Evolutionary conservation across 2,888 invertebrate genomes (phyloP).

Genomic region (Tiphia femorata): DNA sequence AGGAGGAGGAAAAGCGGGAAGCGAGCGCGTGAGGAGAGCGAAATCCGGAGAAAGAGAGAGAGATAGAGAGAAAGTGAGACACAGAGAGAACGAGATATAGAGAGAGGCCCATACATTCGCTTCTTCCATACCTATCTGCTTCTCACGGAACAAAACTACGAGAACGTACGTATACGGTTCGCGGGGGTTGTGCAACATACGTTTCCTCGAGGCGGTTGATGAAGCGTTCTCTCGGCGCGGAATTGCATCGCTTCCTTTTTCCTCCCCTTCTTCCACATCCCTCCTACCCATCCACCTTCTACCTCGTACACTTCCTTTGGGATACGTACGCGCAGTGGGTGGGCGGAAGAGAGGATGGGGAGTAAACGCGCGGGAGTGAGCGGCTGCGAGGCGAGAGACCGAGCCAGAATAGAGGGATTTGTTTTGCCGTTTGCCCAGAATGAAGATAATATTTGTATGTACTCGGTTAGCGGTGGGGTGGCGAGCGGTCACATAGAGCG

Average conservation of each 20-base stretch:
- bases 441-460: conserved; percentile 36
- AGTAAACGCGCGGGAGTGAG: conserved; percentile 7
- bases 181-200: conserved; percentile 21
- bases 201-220: conserved; percentile 21
- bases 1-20: neutral
- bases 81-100: neutral
- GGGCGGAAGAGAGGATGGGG: conserved; percentile 8
- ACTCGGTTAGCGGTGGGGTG: too few species aligned
- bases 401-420: conserved; percentile 39
- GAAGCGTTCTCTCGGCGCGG: conserved; percentile 36
- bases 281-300: too few species aligned
- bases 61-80: neutral
- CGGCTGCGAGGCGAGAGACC: neutral
- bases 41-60: neutral
- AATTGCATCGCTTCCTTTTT: conserved; percentile 36
- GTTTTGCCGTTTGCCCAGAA: conserved; percentile 19
- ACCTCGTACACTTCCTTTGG: conserved; percentile 18
- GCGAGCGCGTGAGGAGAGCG: neutral
- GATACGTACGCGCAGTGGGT: too few species aligned
- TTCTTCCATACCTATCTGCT: neutral
- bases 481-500: too few species aligned
- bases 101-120: too few species aligned
- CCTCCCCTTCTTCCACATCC: too few species aligned
- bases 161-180: neutral
- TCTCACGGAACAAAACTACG: neutral